These are phyloP conservation scores for Drosophila bocki DNA, from an alignment of 1,140 invertebrate genomes.

Conservation along the genomic window DNA sequence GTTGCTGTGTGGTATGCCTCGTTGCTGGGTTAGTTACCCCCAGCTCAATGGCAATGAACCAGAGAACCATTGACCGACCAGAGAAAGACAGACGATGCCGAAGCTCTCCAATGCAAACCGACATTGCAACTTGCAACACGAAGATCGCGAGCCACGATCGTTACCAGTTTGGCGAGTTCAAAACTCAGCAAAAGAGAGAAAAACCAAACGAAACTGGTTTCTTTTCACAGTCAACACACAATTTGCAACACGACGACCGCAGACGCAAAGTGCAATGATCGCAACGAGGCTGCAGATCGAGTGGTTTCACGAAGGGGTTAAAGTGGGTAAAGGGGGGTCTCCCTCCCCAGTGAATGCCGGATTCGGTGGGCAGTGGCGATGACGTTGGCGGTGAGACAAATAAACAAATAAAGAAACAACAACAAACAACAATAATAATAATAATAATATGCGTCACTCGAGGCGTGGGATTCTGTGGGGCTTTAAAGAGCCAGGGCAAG, in stretches of 20 bases:
- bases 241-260: conserved; percentile 71
- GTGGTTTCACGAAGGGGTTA: conserved; percentile 1
- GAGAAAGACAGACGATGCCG: conserved; percentile 54
- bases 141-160: conserved; percentile 36
- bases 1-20: conserved; percentile 49
- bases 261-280: conserved; percentile 79
- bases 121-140: conserved; percentile 66
- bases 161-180: conserved; percentile 46
- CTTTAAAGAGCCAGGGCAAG: conserved; percentile 1
- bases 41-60: conserved; percentile 84
- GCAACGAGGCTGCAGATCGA: conserved; percentile 62
- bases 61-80: conserved; percentile 85
- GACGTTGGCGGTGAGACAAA: conserved; percentile 32
- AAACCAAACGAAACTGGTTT: conserved; percentile 62
- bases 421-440: conserved; percentile 11
- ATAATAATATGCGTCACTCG: conserved; percentile 41
- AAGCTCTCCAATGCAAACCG: conserved; percentile 20
- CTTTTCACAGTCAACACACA: conserved; percentile 47
- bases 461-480: conserved; percentile 48
- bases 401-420: conserved; percentile 17
- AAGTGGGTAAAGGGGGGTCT: neutral
- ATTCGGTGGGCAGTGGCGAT: conserved; percentile 46
- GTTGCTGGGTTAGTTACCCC: conserved; percentile 84
- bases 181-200: conserved; percentile 20
- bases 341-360: conserved; percentile 20